phyloP scores from a whole-genome alignment of 2,113 vertebrate genomes.

The Psophia crepitans region DNA sequence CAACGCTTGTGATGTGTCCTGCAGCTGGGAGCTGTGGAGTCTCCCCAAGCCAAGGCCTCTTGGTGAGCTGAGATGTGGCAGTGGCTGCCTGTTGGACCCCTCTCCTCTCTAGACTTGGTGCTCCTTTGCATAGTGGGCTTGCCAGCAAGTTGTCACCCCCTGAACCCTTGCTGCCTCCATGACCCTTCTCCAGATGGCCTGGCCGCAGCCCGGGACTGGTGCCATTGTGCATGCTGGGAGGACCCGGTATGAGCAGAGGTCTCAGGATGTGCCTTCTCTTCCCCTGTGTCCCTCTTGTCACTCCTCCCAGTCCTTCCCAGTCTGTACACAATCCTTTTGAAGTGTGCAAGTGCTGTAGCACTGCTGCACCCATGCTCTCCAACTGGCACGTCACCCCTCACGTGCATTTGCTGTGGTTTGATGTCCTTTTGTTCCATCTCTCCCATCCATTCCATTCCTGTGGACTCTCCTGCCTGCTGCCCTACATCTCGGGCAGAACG shows the following conservation, averaged over 20 bases:
- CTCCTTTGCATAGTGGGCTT: fast-evolving
- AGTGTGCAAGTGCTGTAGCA: fast-evolving
- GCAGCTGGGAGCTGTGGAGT: background rate
- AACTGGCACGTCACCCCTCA: background rate
- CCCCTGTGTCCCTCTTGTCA: background rate
- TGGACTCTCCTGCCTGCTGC: background rate
- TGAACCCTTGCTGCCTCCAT: background rate
- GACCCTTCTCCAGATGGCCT: background rate
- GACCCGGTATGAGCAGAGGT: background rate
- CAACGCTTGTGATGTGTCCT: background rate
- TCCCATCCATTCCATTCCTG: background rate
- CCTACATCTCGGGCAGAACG: background rate
- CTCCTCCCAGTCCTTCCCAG: background rate
- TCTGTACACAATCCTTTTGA: background rate
- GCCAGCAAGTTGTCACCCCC: background rate
- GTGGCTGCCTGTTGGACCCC: background rate
- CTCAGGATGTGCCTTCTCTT: background rate
- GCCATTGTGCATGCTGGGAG: background rate
- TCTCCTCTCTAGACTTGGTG: background rate
- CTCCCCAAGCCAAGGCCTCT: background rate
- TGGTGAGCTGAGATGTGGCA: background rate
- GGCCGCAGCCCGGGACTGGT: background rate
- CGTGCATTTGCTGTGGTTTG: background rate
- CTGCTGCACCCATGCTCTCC: background rate
- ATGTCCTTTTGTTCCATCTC: background rate